A percentile compares a stretch with the other conserved stretches of the same genome.
phyloP scores from a whole-genome alignment of 2,888 invertebrate species.

The Yponomeuta cagnagella region DNA sequence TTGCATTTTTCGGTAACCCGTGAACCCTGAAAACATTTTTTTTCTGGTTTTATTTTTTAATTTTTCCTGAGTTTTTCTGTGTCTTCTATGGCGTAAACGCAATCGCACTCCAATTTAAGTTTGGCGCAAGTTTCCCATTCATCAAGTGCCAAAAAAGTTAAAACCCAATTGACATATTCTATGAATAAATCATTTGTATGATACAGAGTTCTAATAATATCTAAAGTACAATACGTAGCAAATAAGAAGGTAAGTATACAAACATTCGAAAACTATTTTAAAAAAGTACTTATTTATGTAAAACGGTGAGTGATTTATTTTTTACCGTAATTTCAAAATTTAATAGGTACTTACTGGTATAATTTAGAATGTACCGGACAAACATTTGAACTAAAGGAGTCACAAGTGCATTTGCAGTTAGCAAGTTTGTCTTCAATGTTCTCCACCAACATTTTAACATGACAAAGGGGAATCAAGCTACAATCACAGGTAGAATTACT shows the following conservation, averaged over 20 bases:
- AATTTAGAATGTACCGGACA: conserved; percentile 54
- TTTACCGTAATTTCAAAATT: background rate
- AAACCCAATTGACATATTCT: no score
- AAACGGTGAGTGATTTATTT: background rate
- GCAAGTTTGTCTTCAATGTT: conserved; percentile 54
- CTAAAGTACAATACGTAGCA: no score
- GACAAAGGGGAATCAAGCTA: conserved; percentile 58
- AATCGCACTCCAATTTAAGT: no score
- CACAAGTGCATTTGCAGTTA: conserved; percentile 54
- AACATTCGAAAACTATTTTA: background rate
- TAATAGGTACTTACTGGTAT: background rate
- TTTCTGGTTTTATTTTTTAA: no score
- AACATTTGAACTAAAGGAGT: conserved; percentile 45
- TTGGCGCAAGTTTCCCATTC: no score
- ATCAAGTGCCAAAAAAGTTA: no score
- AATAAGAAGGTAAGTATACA: background rate
- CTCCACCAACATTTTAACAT: conserved; percentile 62
- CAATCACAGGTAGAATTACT: conserved; percentile 41
- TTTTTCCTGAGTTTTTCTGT: no score
- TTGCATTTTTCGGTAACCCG: no score
- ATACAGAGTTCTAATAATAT: no score
- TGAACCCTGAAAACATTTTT: no score
- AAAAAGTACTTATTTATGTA: background rate
- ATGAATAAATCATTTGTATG: no score
- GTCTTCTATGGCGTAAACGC: no score